Evolutionary conservation across 2,797 vertebrate genomes (phyloP).

Genomic region (Eospalax fontanierii): DNA sequence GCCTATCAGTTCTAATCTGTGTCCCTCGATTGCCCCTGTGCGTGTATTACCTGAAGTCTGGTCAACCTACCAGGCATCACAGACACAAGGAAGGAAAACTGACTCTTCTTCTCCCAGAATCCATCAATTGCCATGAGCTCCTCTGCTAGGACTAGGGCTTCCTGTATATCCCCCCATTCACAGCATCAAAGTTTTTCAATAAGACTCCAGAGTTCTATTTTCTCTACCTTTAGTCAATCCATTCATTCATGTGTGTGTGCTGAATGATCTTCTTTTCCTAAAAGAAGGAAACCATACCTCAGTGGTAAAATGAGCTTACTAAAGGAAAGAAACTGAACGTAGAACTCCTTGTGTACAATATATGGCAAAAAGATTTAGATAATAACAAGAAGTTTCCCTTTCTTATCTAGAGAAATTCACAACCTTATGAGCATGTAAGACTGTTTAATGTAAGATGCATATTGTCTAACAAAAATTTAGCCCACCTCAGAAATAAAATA

Average conservation of each 20-base stretch:
- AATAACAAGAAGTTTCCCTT: constrained; percentile 23
- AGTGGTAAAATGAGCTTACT: not conserved
- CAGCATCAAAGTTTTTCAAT: not conserved
- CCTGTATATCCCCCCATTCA: no score
- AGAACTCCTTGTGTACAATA: not conserved
- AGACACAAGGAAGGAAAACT: no score
- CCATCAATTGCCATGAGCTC: no score
- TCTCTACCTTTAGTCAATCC: not conserved
- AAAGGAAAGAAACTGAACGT: not conserved
- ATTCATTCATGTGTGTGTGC: not conserved
- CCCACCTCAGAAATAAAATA: not conserved
- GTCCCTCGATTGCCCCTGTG: no score
- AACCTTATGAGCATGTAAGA: not conserved
- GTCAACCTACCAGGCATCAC: no score
- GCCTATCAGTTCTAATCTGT: no score
- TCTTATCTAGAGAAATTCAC: not conserved
- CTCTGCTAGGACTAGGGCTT: no score
- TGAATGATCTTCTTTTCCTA: not conserved
- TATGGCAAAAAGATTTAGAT: constrained; percentile 14
- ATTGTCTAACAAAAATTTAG: not conserved
- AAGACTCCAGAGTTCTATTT: not conserved
- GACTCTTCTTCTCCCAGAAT: no score
- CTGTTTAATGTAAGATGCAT: not conserved
- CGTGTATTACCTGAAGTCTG: no score
- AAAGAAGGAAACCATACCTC: not conserved